Base-by-base conservation (phyloP, 2,888 invertebrate genomes). In the Phania funesta region DNA sequence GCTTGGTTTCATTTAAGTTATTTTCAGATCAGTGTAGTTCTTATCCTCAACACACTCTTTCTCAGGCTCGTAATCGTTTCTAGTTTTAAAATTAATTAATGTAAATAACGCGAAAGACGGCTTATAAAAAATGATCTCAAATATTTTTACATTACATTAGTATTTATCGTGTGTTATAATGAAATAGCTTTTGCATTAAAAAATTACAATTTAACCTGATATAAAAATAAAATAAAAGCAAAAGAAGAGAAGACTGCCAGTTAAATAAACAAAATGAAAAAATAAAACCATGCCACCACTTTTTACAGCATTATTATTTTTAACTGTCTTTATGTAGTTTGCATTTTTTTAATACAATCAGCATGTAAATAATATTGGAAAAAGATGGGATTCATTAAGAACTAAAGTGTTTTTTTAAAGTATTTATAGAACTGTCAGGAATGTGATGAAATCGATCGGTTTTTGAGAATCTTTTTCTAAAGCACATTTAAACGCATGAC, bases 131-230 rank as follows among this genome's bases (percentile, higher is more conserved):
- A 54, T 16, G 82, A 82, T 82, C 82, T 82, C 82, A 78, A 74
- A 64, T 78, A 70, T 78, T 78, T 82, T 78, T 75, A 82, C 70
- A 78, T 60, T 70, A 71, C 48, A 70, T 75, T 48, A 67, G 38
- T 62, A 73, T 18, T 80, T 56, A 62, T 78, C 56, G 52, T 41
- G 18, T 52, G 62, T 75, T 77, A 81, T 73, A 32, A 64, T 74
- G 67, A n/a, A n/a, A n/a, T 78, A 82, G 82, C 82, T 82, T 82
- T 82, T 82, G 78, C 82, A 82, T 82, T 32, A 58, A 71, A 56
- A 56, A 64, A 41, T 20, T n/a, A 26, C 11, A 65, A 58, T 35
- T 41, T 16, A 80, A 70, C 24, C 58, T 60, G 60, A 54, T 35
- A 74, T 22, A 48, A 76, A 18, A 54, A 9, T 62, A 38, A 26